Percentiles rank a stretch among this genome's conserved stretches.
phyloP scores from a whole-genome alignment of 2,888 invertebrate genomes.

The Parasteatoda lunata region DNA sequence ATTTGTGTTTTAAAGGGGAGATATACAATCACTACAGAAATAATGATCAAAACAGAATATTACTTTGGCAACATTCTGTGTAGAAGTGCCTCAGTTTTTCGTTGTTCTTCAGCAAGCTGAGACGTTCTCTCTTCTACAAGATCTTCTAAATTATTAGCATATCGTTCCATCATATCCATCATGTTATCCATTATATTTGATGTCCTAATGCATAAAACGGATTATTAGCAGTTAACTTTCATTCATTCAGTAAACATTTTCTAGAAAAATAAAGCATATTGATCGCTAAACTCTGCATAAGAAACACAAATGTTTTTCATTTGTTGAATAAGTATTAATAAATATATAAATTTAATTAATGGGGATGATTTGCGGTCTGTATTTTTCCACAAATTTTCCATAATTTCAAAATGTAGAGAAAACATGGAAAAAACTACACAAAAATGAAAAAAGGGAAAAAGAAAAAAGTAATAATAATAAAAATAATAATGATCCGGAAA shows the following conservation, averaged over 20 bases:
- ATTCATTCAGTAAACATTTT: too few relatives aligned
- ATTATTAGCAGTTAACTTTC: neutral
- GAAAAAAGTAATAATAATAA: too few relatives aligned
- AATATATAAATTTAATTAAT: too few relatives aligned
- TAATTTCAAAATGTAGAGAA: too few relatives aligned
- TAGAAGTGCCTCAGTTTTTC: slow-evolving; percentile 65
- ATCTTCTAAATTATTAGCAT: slow-evolving; percentile 94
- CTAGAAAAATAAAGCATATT: neutral
- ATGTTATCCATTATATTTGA: slow-evolving; percentile 97
- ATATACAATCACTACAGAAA: neutral
- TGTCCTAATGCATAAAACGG: slow-evolving; percentile 77
- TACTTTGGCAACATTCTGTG: slow-evolving; percentile 67
- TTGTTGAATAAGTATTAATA: too few relatives aligned
- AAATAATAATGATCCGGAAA: too few relatives aligned
- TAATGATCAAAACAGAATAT: neutral
- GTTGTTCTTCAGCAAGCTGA: slow-evolving; percentile 63
- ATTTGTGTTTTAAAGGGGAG: too few relatives aligned
- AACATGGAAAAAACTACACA: too few relatives aligned
- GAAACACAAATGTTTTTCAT: too few relatives aligned
- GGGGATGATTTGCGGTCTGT: too few relatives aligned
- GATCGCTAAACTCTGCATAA: neutral
- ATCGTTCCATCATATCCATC: slow-evolving; percentile 98
- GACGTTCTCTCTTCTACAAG: slow-evolving; percentile 91
- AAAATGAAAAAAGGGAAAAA: too few relatives aligned
- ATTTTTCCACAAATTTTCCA: too few relatives aligned